These are phyloP conservation scores for Acronicta leporina DNA, from an alignment of 2,888 invertebrate species.

Conservation along the genomic window DNA sequence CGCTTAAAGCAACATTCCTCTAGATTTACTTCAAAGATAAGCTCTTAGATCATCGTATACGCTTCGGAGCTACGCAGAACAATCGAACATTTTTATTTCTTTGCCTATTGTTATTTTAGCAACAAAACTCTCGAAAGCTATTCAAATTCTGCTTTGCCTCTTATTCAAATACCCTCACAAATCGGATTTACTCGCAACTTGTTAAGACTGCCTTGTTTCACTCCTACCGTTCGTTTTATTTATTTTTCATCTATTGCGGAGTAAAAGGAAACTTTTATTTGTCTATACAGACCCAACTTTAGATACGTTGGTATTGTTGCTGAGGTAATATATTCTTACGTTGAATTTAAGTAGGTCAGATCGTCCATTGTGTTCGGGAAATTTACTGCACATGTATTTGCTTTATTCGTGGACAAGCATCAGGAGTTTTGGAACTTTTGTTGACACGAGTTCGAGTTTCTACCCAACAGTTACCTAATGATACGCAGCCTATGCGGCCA, in stretches of 20 bases:
- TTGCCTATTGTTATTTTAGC: conserved; percentile 57
- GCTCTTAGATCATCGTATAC: conserved; percentile 16
- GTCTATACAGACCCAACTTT: conserved; percentile 34
- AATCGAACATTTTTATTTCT: conserved; percentile 52
- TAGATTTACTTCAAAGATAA: conserved; percentile 31
- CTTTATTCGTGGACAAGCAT: conserved; percentile 19
- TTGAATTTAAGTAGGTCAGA: conserved; percentile 51
- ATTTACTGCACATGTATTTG: conserved; percentile 41
- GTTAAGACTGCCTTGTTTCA: conserved; percentile 83
- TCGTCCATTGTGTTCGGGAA: conserved; percentile 26
- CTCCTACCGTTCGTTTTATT: conserved; percentile 70
- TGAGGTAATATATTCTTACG: conserved; percentile 18
- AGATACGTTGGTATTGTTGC: neutral
- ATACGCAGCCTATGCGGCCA: no score
- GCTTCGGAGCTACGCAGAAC: conserved; percentile 39
- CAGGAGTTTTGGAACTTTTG: conserved; percentile 22
- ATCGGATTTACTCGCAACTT: conserved; percentile 84
- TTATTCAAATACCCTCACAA: conserved; percentile 85
- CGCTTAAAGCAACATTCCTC: conserved; percentile 23
- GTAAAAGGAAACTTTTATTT: conserved; percentile 56
- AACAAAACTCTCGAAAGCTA: conserved; percentile 57
- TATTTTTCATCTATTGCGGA: conserved; percentile 66
- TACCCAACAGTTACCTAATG: no score
- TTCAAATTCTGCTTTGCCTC: conserved; percentile 64
- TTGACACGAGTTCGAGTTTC: no score